Percentiles rank a stretch among this genome's conserved stretches.
These are phyloP conservation scores for Epinephelus malabaricus DNA, from an alignment of 2,797 vertebrate species.

Conservation along the genomic window DNA sequence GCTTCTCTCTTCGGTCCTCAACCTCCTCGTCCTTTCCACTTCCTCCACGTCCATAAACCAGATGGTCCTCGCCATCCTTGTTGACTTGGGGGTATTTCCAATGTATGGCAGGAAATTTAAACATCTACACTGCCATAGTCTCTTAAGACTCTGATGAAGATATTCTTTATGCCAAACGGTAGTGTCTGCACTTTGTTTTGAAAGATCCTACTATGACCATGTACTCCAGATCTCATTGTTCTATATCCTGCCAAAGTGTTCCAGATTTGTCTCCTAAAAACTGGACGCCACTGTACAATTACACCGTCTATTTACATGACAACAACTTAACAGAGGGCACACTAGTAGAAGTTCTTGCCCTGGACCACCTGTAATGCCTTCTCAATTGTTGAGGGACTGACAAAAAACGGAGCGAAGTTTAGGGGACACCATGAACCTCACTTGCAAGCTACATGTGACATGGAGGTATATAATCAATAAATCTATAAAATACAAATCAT, in stretches of 20 bases:
- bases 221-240: background rate
- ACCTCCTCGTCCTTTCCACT: background rate
- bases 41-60: conserved; percentile 3
- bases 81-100: background rate
- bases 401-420: background rate
- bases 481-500: background rate
- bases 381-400: background rate
- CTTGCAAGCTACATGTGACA: background rate
- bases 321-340: background rate
- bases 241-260: background rate
- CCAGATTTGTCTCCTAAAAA: conserved; percentile 1
- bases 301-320: background rate
- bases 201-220: background rate
- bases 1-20: conserved; percentile 24
- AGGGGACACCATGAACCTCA: no score
- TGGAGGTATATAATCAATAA: no score
- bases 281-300: background rate
- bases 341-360: background rate
- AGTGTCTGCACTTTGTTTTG: background rate
- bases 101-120: background rate
- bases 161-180: background rate
- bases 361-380: background rate
- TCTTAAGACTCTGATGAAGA: background rate
- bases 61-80: conserved; percentile 18
- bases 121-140: background rate